Percentiles rank a stretch among this genome's conserved stretches.
phyloP scores from a whole-genome alignment of 2,113 vertebrate genomes.

The Mus spicilegus region DNA sequence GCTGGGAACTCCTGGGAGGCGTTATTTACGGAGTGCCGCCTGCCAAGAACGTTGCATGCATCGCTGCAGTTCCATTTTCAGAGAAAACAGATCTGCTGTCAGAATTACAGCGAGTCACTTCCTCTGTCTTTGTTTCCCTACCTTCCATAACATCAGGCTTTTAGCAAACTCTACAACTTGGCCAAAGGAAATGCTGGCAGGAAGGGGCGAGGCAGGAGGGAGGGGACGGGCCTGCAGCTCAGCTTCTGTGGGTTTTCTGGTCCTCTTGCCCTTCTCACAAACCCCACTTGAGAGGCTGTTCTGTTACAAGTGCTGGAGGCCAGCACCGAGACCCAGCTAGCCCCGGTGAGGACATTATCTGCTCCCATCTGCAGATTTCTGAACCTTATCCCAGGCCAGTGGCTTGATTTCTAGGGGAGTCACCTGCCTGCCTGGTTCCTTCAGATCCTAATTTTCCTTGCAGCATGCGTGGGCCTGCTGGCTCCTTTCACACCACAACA shows the following conservation, averaged over 20 bases:
- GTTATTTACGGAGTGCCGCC: not conserved
- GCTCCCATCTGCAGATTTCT: not conserved
- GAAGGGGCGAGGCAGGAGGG: not conserved
- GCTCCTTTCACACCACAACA: not conserved
- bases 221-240: not conserved
- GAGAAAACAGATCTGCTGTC: constrained; percentile 49
- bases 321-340: not conserved
- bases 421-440: not conserved
- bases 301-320: not conserved
- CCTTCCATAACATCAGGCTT: constrained; percentile 51
- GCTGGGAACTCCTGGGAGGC: constrained; percentile 45
- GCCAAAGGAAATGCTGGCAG: constrained; percentile 21
- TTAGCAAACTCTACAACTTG: constrained; percentile 38
- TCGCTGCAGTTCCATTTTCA: not conserved
- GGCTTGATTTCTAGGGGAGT: not conserved
- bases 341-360: too few relatives aligned
- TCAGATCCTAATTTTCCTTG: not conserved
- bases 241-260: not conserved
- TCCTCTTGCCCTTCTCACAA: not conserved
- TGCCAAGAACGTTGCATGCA: constrained; percentile 51
- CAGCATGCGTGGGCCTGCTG: not conserved
- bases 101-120: constrained; percentile 31
- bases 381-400: accelerated
- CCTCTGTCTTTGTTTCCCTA: constrained; percentile 73
- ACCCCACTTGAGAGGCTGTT: not conserved